A percentile compares a stretch with the other conserved stretches of the same genome.
Evolutionary conservation across 2,113 vertebrate genomes (phyloP).

Genomic region (Myrmophylax atrothorax): DNA sequence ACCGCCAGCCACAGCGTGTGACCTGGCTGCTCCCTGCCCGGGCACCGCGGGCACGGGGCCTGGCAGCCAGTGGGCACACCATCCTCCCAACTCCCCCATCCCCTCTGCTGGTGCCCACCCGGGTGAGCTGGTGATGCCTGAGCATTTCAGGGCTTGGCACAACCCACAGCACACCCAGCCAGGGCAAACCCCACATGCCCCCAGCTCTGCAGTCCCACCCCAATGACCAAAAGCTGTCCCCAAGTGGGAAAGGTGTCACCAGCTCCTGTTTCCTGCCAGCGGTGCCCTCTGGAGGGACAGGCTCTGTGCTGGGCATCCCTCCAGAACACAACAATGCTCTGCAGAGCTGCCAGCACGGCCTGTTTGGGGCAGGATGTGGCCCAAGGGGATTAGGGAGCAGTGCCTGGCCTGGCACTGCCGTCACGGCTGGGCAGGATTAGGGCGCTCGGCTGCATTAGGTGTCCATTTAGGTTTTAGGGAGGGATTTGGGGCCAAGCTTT

Average conservation of each 20-base stretch:
- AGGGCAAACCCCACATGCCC: not conserved
- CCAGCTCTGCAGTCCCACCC: not conserved
- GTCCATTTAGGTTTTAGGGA: conserved; percentile 71
- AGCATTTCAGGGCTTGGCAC: rapidly evolving
- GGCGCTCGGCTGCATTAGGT: conserved; percentile 51
- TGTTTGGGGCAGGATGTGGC: not conserved
- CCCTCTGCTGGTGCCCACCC: rapidly evolving
- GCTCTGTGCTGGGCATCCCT: not conserved
- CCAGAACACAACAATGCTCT: not conserved
- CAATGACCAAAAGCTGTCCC: not conserved
- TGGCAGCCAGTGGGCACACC: rapidly evolving
- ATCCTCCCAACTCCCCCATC: rapidly evolving
- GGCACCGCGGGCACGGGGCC: not conserved
- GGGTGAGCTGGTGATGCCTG: rapidly evolving
- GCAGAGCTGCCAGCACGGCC: not conserved
- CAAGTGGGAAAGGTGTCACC: not conserved
- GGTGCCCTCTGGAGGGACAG: not conserved
- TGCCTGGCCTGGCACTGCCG: not conserved
- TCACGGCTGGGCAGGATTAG: conserved; percentile 60
- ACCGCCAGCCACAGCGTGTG: not conserved
- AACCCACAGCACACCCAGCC: rapidly evolving
- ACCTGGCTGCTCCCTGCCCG: not conserved
- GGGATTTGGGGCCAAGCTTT: conserved; percentile 61
- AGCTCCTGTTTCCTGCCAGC: not conserved
- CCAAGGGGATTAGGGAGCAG: not conserved